Percentiles rank a stretch among this genome's conserved stretches.
Conservation (phyloP, 1,140 invertebrate species). For the Proales similis region DNA sequence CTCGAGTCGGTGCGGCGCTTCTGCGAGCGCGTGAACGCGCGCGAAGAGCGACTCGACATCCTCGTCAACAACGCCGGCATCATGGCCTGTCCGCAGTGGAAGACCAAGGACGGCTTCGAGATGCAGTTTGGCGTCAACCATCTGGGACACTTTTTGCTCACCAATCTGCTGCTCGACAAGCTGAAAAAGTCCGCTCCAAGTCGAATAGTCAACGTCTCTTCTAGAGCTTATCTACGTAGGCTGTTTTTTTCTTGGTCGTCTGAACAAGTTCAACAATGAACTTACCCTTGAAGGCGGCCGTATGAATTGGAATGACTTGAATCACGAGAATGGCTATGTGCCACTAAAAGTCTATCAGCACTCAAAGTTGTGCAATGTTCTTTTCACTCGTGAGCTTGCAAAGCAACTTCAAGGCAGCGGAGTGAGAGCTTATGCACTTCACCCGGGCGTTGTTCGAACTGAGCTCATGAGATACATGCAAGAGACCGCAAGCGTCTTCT, state of each 20-base stretch:
- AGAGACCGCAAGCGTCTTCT: background rate
- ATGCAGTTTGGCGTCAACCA: constrained; percentile 56
- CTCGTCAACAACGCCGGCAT: constrained; percentile 74
- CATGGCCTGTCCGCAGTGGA: constrained; percentile 54
- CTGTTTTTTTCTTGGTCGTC: constrained; percentile 1
- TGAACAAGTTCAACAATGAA: background rate
- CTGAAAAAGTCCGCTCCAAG: constrained; percentile 60
- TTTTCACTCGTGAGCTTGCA: constrained; percentile 41
- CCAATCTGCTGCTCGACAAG: constrained; percentile 69
- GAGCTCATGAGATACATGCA: background rate
- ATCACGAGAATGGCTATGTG: constrained; percentile 14
- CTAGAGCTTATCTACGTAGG: constrained; percentile 62
- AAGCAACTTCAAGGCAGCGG: constrained; percentile 39
- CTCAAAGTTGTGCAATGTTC: constrained; percentile 44
- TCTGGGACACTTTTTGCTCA: constrained; percentile 59
- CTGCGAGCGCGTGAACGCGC: constrained; percentile 60
- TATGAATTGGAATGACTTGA: constrained; percentile 49
- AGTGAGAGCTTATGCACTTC: constrained; percentile 55
- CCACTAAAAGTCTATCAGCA: background rate
- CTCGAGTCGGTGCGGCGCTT: constrained; percentile 66
- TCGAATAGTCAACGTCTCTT: constrained; percentile 76
- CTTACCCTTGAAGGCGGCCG: constrained; percentile 39
- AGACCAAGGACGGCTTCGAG: constrained; percentile 55
- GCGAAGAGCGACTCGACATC: constrained; percentile 50
- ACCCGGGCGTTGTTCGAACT: background rate